Evolutionary conservation across 2,888 invertebrate genomes (phyloP), one percentile per base, ranked within the genome.

Genomic region (Azorinus chamasolen): DNA sequence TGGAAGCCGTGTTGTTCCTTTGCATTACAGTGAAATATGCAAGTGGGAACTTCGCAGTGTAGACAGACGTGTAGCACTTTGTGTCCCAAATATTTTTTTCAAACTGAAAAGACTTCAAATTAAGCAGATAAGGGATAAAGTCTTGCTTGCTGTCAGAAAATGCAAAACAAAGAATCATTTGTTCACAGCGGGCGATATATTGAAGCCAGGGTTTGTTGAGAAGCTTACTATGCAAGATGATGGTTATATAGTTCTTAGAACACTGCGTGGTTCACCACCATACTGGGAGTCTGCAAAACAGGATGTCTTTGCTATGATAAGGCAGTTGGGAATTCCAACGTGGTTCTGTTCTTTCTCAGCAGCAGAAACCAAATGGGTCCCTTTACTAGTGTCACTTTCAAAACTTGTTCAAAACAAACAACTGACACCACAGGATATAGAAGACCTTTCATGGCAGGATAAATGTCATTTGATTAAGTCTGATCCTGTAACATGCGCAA

Each of bases 401-500:
- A 72, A 70, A 18, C 48, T 78, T 27, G 55, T 65, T 5, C 16
- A 69, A 45, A 45, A 57, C 1, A 59, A 63, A 37, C 57, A 82
- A 6, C 3, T 51, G 65, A 18, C 66, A 14, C 45, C 48, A 22
- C 64, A 65, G 12, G 64, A 75, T 14, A 25, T 72, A 1, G 32
- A 64, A 12, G 22, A 41, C 6, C 16, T 82, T 20, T 45, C 65
- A n/a, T 85, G 83, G 79, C 24, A 75, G 41, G 73, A 79, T 1
- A 83, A 85, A 59, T 68, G 79, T 59, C 6, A 20, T 6, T 43
- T 83, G 0, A 79, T 88, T 3, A 71, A 68, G 12, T 53, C 76
- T 12, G 83, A 88, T 53, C 88, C 87, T 22, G 81, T 87, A 1
- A 88, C 82, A 85, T 70, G 79, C 70, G 79, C 74, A 24, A n/a